Percentiles rank a stretch among this genome's conserved stretches.
phyloP scores from a whole-genome alignment of 1,140 invertebrate species.

The Pseudobourletiella spinata region DNA sequence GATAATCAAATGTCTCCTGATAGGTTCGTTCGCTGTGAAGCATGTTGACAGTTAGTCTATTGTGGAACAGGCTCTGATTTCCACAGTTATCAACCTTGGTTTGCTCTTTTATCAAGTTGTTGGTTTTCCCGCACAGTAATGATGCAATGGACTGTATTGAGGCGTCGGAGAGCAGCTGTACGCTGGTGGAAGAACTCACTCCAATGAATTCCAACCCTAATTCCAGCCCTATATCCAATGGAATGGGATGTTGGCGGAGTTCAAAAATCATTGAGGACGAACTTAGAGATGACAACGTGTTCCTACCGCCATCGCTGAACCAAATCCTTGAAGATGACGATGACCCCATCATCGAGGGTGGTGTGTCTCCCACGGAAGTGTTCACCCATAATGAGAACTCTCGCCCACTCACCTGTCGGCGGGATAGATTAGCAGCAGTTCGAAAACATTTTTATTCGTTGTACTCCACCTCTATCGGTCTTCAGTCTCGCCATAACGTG shows the following conservation, averaged over 20 bases:
- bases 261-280: slow-evolving; percentile 8
- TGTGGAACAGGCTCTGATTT: too few relatives aligned
- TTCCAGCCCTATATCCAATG: slow-evolving; percentile 10
- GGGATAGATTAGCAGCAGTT: slow-evolving; percentile 49
- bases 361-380: too few relatives aligned
- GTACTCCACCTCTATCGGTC: slow-evolving; percentile 48
- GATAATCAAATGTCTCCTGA: too few relatives aligned
- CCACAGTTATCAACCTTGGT: too few relatives aligned
- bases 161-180: slow-evolving; percentile 33
- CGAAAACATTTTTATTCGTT: slow-evolving; percentile 48
- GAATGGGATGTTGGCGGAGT: slow-evolving; percentile 2
- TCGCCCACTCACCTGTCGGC: slow-evolving; percentile 41
- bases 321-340: background rate
- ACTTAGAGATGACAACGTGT: slow-evolving; percentile 11
- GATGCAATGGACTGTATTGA: slow-evolving; percentile 5
- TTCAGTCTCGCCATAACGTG: slow-evolving; percentile 46
- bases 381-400: background rate
- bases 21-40: too few relatives aligned
- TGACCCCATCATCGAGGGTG: too few relatives aligned
- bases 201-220: slow-evolving; percentile 11
- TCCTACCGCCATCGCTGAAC: background rate
- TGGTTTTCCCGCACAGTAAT: background rate
- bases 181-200: slow-evolving; percentile 27
- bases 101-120: too few relatives aligned
- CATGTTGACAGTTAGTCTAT: too few relatives aligned